Evolutionary conservation across 1,140 invertebrate species (phyloP).

Genomic region (Drosophila nigrodunni): DNA sequence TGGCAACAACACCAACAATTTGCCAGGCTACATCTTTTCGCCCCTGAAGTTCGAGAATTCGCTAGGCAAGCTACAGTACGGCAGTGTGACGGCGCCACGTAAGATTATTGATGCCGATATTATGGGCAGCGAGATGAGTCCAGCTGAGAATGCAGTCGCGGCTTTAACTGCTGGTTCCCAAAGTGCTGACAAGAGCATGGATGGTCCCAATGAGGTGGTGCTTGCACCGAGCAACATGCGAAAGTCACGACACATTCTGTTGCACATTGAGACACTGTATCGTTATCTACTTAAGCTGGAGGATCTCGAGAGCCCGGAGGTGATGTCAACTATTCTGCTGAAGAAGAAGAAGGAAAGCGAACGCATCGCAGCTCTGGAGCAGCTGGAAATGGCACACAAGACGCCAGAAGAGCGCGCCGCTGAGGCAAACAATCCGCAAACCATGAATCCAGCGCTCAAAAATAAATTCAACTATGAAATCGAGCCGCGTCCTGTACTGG

Average conservation of each 20-base stretch:
- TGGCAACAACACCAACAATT: conserved; percentile 84
- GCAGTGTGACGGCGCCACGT: conserved; percentile 96
- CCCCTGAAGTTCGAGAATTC: conserved; percentile 96
- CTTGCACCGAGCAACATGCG: conserved; percentile 71
- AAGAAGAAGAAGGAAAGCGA: conserved; percentile 87
- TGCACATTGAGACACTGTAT: conserved; percentile 93
- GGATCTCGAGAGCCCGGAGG: conserved; percentile 90
- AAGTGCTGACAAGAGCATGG: conserved; percentile 41
- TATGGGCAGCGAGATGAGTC: conserved; percentile 86
- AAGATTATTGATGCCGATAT: conserved; percentile 96
- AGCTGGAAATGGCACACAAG: conserved; percentile 83
- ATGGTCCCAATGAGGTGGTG: conserved; percentile 47
- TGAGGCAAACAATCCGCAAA: conserved; percentile 80
- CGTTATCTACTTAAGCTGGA: conserved; percentile 89
- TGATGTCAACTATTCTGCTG: conserved; percentile 87
- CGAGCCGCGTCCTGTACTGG: conserved; percentile 84
- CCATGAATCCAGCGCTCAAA: conserved; percentile 84
- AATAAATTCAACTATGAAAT: conserved; percentile 82
- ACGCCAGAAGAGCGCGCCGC: conserved; percentile 69
- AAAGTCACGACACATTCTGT: conserved; percentile 90
- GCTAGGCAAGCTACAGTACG: conserved; percentile 92
- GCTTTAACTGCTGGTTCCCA: conserved; percentile 56
- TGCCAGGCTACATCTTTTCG: conserved; percentile 87
- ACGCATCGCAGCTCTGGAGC: conserved; percentile 85
- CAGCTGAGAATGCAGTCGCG: conserved; percentile 66